A percentile compares a stretch with the other conserved stretches of the same genome.
Evolutionary conservation across 2,888 invertebrate species (phyloP).

Genomic region (Pristionchus exspectatus): DNA sequence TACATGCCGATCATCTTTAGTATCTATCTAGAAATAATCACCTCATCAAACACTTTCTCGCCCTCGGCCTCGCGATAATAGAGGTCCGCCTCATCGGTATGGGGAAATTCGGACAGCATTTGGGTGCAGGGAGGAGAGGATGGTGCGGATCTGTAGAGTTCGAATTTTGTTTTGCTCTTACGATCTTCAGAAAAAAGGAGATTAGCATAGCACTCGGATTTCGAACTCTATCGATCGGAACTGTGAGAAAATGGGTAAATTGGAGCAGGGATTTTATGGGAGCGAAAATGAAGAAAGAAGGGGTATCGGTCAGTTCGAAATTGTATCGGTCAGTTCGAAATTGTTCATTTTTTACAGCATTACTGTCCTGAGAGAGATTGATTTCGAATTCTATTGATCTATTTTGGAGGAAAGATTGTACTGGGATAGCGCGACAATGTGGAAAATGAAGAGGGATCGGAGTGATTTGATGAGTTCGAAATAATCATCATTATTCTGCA

Average conservation of each 20-base stretch:
- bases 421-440: no score
- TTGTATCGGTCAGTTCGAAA: no score
- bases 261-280: not conserved
- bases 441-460: no score
- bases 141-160: not conserved
- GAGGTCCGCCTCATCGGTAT: constrained; percentile 3
- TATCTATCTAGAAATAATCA: not conserved
- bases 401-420: no score
- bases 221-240: not conserved
- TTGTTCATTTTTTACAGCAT: no score
- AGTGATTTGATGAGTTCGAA: no score
- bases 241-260: no score
- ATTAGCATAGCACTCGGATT: not conserved
- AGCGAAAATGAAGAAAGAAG: not conserved
- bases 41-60: constrained; percentile 45
- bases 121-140: not conserved
- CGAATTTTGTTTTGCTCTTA: not conserved
- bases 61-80: not conserved
- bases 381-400: no score
- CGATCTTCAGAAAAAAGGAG: not conserved
- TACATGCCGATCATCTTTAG: not conserved
- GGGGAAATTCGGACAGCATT: constrained; percentile 7
- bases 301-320: not conserved
- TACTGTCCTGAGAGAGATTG: no score
- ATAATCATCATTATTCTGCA: not conserved